A percentile compares a stretch with the other conserved stretches of the same genome.
phyloP scores from a whole-genome alignment of 2,797 vertebrate genomes.

The Oreonectes daqikongensis region DNA sequence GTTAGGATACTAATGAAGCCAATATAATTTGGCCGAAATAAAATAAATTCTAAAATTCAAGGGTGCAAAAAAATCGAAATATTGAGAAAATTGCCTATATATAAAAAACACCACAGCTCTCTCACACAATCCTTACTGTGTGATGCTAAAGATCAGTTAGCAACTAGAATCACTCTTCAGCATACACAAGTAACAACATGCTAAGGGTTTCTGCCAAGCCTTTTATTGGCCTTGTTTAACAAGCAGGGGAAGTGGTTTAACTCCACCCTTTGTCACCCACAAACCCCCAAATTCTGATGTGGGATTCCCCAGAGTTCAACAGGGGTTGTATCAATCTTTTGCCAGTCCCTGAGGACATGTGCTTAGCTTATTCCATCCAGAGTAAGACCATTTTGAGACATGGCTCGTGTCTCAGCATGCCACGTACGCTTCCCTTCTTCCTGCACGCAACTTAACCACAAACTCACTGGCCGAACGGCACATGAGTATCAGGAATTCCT shows the following conservation, averaged over 20 bases:
- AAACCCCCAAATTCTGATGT: slow-evolving; percentile 66
- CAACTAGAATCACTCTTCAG: slow-evolving; percentile 65
- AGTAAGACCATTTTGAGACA: slow-evolving; percentile 61
- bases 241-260: slow-evolving; percentile 78
- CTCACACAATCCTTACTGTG: slow-evolving; percentile 15
- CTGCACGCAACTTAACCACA: slow-evolving; percentile 26
- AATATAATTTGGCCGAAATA: too few species aligned
- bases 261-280: slow-evolving; percentile 69
- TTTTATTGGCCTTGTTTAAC: slow-evolving; percentile 81
- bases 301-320: slow-evolving; percentile 78
- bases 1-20: too few species aligned
- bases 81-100: too few species aligned
- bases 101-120: too few species aligned
- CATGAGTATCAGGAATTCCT: slow-evolving; percentile 58
- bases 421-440: slow-evolving; percentile 47
- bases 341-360: slow-evolving; percentile 63
- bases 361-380: slow-evolving; percentile 66
- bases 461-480: slow-evolving; percentile 62
- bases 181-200: slow-evolving; percentile 75
- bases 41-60: too few species aligned
- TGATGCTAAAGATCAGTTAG: slow-evolving; percentile 60
- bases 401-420: slow-evolving; percentile 69
- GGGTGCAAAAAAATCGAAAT: too few species aligned
- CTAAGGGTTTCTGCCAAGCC: slow-evolving; percentile 65
- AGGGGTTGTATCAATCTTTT: slow-evolving; percentile 73